These are phyloP conservation scores for Ypsolopha sequella DNA, from an alignment of 2,888 invertebrate genomes.

Conservation along the genomic window DNA sequence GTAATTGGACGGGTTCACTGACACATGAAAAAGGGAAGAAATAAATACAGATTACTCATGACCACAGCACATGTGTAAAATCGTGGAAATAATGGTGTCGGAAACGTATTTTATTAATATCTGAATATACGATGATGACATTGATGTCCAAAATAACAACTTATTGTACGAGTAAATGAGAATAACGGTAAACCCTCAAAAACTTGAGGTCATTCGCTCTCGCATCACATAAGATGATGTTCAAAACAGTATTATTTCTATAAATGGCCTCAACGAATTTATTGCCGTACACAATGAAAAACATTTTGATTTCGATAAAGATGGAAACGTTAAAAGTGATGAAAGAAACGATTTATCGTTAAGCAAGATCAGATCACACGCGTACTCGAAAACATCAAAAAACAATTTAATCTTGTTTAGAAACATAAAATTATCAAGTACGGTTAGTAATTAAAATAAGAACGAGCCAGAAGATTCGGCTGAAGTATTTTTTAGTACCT, in stretches of 20 bases:
- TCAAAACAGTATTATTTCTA: background rate
- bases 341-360: background rate
- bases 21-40: too few relatives aligned
- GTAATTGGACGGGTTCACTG: too few relatives aligned
- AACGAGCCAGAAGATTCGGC: too few relatives aligned
- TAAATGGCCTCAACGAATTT: background rate
- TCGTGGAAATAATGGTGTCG: background rate
- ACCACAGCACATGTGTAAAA: too few relatives aligned
- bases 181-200: background rate
- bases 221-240: background rate
- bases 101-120: background rate
- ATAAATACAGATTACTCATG: too few relatives aligned
- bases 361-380: conserved; percentile 15
- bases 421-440: too few relatives aligned
- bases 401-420: too few relatives aligned
- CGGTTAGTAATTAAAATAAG: too few relatives aligned
- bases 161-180: background rate
- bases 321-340: background rate
- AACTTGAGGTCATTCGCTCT: background rate
- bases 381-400: background rate
- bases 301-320: background rate
- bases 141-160: background rate
- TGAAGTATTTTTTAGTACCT: too few relatives aligned
- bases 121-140: background rate
- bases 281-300: conserved; percentile 4